Evolutionary conservation across 2,888 invertebrate genomes (phyloP), one percentile per base, ranked within the genome.

Genomic region (Dryadula phaetusa): DNA sequence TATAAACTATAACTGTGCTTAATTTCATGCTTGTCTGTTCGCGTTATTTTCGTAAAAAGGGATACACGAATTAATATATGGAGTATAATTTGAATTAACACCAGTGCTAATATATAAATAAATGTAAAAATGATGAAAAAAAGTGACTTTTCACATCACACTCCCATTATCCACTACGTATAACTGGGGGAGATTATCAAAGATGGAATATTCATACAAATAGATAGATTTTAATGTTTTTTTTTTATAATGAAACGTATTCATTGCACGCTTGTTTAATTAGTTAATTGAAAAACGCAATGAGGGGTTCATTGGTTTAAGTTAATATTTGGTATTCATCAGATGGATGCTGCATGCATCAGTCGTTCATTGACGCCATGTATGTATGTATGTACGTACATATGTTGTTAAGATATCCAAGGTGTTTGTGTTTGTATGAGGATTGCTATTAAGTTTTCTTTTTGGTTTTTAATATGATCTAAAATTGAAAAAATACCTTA

Each of bases 261-360:
- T 60, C 56, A 40, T 49, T 49, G 16, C 28, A 28, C 28, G 28
- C 18, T 14, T 40, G 40, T 65, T 60, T 65, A 65, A 65, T 65
- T 64, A 58, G 25, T 64, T 65, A 49, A 65, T 65, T 65, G 58
- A 52, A 65, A 58, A 42, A 18, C 28, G 28, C 25, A 37, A 20
- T n/a, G 49, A 37, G 49, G 12, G 40, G 3, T n/a, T n/a, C n/a
- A n/a, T n/a, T 22, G 46, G 42, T n/a, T 49, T 25, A 52, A 58
- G 58, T 65, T 49, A 58, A 60, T 60, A 58, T 42, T 40, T 40
- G n/a, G 16, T 64, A 37, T 47, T 64, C 34, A 47, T 60, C 37
- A 22, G 37, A 56, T 32, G 52, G 8, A 44, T 18, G 28, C 16
- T 18, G 32, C 22, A 16, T 60, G 16, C 44, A 14, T 60, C 28